A percentile compares a stretch with the other conserved stretches of the same genome.
Conservation (phyloP, 2,113 vertebrate genomes). For the Eurypyga helias region DNA sequence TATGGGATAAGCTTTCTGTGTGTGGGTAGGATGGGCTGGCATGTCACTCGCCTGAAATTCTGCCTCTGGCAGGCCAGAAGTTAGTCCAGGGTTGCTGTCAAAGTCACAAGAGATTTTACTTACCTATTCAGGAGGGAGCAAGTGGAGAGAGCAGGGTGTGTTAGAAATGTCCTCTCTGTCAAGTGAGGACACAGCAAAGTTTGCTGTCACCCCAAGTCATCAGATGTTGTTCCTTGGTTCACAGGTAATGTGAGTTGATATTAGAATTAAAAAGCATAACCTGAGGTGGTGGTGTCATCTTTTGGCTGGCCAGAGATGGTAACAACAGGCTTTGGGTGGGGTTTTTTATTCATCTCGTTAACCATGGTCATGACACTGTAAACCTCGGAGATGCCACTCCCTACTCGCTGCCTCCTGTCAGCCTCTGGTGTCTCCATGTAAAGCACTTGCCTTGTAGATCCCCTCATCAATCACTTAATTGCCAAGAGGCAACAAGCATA, state of each 20-base stretch:
- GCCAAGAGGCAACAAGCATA: background rate
- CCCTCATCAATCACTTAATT: rapidly evolving
- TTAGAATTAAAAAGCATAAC: background rate
- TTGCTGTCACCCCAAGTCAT: background rate
- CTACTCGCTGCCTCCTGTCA: background rate
- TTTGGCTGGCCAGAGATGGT: background rate
- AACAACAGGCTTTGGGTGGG: background rate
- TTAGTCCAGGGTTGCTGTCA: background rate
- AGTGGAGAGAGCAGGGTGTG: background rate
- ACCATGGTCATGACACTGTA: background rate
- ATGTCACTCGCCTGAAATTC: background rate
- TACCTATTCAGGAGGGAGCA: background rate
- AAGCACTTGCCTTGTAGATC: background rate
- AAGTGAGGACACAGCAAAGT: background rate
- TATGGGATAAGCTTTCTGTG: background rate
- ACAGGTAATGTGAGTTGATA: background rate
- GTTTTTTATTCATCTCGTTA: background rate
- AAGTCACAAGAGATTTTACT: background rate
- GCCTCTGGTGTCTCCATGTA: rapidly evolving
- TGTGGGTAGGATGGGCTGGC: background rate
- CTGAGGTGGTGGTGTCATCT: background rate
- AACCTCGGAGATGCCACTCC: background rate
- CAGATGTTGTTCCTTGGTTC: background rate
- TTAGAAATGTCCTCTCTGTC: background rate
- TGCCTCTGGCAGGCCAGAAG: background rate